These are phyloP conservation scores for Campaea margaritaria DNA, from an alignment of 2,888 invertebrate genomes.

Conservation along the genomic window DNA sequence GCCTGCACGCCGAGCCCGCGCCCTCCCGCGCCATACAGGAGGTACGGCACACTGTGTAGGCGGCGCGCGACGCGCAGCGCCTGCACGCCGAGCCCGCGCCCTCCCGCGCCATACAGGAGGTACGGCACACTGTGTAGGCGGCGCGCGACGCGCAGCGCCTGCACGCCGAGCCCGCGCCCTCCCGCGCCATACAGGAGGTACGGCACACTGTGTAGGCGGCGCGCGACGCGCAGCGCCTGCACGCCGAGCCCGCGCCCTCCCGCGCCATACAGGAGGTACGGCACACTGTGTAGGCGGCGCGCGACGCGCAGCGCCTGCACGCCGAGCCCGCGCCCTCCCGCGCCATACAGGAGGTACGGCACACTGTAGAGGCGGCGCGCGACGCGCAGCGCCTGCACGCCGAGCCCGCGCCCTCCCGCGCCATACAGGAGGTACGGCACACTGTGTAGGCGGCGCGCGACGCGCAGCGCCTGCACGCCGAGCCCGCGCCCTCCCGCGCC, in stretches of 20 bases:
- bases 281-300: too few relatives aligned
- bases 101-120: slow-evolving; percentile 82
- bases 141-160: slow-evolving; percentile 63
- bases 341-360: slow-evolving; percentile 57
- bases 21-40: slow-evolving; percentile 51
- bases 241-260: slow-evolving; percentile 83
- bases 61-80: slow-evolving; percentile 49
- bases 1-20: slow-evolving; percentile 35
- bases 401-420: slow-evolving; percentile 42
- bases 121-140: too few relatives aligned
- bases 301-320: slow-evolving; percentile 56
- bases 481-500: too few relatives aligned
- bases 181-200: slow-evolving; percentile 57
- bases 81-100: slow-evolving; percentile 84
- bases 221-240: slow-evolving; percentile 68
- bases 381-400: slow-evolving; percentile 53
- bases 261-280: slow-evolving; percentile 83
- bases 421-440: slow-evolving; percentile 59
- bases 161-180: slow-evolving; percentile 39
- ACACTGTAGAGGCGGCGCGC: slow-evolving; percentile 73
- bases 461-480: too few relatives aligned
- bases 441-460: too few relatives aligned
- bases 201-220: neutral
- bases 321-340: slow-evolving; percentile 42
- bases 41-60: slow-evolving; percentile 50